phyloP scores from a whole-genome alignment of 2,113 vertebrate species.

The Capreolus pygargus region DNA sequence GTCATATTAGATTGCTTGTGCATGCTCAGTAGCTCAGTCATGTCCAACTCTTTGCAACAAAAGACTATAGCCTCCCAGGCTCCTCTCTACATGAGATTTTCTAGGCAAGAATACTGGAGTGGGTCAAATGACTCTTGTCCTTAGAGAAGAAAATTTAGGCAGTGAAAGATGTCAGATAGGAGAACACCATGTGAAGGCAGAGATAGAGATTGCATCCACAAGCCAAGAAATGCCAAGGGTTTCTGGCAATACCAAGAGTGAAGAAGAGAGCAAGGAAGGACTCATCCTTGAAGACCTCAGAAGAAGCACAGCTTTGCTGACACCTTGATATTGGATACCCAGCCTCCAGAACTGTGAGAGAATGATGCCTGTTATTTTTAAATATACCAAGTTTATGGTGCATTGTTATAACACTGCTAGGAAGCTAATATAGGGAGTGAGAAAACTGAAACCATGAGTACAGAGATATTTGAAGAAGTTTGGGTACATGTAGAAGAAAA shows the following conservation, averaged over 20 bases:
- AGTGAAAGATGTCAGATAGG: background rate
- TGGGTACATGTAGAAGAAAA: background rate
- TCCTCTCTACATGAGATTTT: background rate
- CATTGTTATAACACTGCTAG: background rate
- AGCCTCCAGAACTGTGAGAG: background rate
- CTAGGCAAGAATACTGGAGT: background rate
- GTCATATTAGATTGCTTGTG: background rate
- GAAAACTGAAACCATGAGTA: background rate
- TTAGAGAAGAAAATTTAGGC: background rate
- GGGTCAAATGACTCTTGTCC: background rate
- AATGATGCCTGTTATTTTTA: background rate
- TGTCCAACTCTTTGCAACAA: background rate
- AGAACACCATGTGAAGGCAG: background rate
- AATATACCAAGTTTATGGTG: background rate
- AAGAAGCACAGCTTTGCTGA: background rate
- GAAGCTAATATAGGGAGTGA: background rate
- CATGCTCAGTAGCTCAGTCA: background rate
- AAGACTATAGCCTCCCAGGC: background rate
- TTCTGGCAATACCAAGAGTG: background rate
- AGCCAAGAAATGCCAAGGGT: background rate
- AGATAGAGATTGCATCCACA: background rate
- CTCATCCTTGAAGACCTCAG: background rate
- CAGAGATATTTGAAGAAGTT: background rate
- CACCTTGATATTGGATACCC: background rate
- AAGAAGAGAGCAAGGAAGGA: background rate